Conservation (phyloP, 2,113 vertebrate genomes). For the Tychaedon coryphoeus region DNA sequence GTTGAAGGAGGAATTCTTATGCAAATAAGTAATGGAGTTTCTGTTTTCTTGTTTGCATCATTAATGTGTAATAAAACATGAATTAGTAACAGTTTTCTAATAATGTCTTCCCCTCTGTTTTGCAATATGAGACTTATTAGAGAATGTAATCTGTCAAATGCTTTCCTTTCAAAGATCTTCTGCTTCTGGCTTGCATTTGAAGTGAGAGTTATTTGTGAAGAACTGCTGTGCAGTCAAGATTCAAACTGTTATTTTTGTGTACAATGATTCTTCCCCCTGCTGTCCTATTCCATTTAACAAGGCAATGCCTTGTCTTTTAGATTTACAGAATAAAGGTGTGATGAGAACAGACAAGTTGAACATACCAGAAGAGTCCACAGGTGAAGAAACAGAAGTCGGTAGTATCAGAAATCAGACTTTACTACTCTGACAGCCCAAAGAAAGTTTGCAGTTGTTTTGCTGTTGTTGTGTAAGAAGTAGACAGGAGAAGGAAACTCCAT, state of each 20-base stretch:
- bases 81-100: constrained; percentile 23
- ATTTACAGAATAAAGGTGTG: background rate
- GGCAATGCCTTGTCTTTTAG: background rate
- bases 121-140: constrained; percentile 5
- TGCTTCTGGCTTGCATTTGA: constrained; percentile 6
- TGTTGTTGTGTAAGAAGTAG: background rate
- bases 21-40: background rate
- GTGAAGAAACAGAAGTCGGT: background rate
- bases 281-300: background rate
- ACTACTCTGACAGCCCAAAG: background rate
- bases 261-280: background rate
- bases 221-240: background rate
- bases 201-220: constrained; percentile 5
- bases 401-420: background rate
- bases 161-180: constrained; percentile 3
- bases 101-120: background rate
- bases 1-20: background rate
- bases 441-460: background rate
- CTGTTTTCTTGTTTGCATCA: constrained; percentile 25
- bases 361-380: background rate
- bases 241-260: background rate
- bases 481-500: background rate
- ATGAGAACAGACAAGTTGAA: background rate
- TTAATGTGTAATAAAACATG: constrained; percentile 36
- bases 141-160: constrained; percentile 1